A percentile compares a stretch with the other conserved stretches of the same genome.
Conservation (phyloP, 2,888 invertebrate species). For the Punctoribates punctum region DNA sequence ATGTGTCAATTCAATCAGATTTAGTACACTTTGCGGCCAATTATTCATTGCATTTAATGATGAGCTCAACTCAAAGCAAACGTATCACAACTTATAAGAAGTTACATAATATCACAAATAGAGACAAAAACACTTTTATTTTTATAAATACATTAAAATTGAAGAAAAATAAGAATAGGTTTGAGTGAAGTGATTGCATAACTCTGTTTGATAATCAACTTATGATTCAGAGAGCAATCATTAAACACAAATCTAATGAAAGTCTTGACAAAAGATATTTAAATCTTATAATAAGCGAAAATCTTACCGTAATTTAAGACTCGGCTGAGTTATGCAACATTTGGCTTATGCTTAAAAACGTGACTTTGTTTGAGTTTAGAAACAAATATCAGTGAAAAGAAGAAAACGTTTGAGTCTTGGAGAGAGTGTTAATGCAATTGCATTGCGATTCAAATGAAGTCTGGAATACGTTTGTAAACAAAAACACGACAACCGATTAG, state of each 20-base stretch:
- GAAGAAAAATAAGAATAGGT: no score
- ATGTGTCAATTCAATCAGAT: not conserved
- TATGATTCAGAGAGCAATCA: not conserved
- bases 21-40: not conserved
- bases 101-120: no score
- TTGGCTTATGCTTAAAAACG: not conserved
- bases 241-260: no score
- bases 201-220: not conserved
- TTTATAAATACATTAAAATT: no score
- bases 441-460: not conserved
- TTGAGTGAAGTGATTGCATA: constrained; percentile 23
- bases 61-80: no score
- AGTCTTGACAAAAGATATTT: no score
- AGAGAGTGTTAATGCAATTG: not conserved
- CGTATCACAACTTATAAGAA: no score
- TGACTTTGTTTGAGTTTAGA: not conserved
- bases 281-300: not conserved
- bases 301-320: constrained; percentile 2
- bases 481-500: not conserved
- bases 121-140: no score
- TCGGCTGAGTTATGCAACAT: constrained; percentile 6
- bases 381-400: no score
- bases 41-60: no score
- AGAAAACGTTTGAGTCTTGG: no score
- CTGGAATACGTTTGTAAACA: not conserved